These are phyloP conservation scores for Odontomachus brunneus DNA, from an alignment of 1,140 invertebrate species.

Conservation along the genomic window DNA sequence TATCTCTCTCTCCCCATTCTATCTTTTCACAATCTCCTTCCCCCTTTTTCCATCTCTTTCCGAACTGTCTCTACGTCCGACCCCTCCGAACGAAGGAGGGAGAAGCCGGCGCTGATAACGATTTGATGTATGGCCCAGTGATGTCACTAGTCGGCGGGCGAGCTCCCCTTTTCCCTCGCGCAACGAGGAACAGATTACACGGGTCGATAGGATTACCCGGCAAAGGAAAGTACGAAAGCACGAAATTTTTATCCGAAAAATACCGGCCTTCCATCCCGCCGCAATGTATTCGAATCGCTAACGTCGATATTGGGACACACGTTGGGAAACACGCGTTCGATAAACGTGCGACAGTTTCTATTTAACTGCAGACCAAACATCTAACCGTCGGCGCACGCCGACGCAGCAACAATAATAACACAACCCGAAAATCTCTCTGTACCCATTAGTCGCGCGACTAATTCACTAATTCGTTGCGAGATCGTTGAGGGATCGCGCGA, in stretches of 20 bases:
- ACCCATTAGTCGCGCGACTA: too few relatives aligned
- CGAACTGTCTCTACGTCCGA: conserved; percentile 40
- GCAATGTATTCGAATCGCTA: too few relatives aligned
- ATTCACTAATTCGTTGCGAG: too few relatives aligned
- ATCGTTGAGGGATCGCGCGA: too few relatives aligned
- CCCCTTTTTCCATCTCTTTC: conserved; percentile 60
- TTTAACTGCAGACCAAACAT: too few relatives aligned
- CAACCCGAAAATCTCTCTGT: too few relatives aligned
- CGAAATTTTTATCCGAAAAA: conserved; percentile 50
- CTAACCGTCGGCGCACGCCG: too few relatives aligned
- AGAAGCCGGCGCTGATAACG: conserved; percentile 76
- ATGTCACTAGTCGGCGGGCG: conserved; percentile 76
- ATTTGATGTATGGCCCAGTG: conserved; percentile 80
- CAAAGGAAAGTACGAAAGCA: conserved; percentile 72
- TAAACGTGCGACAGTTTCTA: too few relatives aligned
- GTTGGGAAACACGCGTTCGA: too few relatives aligned
- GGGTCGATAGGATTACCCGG: conserved; percentile 78
- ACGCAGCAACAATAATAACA: too few relatives aligned
- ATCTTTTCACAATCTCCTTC: conserved; percentile 59
- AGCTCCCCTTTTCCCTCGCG: conserved; percentile 51
- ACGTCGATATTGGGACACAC: too few relatives aligned
- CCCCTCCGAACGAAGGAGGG: conserved; percentile 60
- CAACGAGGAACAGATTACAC: conserved; percentile 77
- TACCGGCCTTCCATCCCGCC: background rate
- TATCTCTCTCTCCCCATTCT: conserved; percentile 50